A percentile compares a stretch with the other conserved stretches of the same genome.
Conservation (phyloP, 2,113 vertebrate genomes). For the Microcebus murinus region DNA sequence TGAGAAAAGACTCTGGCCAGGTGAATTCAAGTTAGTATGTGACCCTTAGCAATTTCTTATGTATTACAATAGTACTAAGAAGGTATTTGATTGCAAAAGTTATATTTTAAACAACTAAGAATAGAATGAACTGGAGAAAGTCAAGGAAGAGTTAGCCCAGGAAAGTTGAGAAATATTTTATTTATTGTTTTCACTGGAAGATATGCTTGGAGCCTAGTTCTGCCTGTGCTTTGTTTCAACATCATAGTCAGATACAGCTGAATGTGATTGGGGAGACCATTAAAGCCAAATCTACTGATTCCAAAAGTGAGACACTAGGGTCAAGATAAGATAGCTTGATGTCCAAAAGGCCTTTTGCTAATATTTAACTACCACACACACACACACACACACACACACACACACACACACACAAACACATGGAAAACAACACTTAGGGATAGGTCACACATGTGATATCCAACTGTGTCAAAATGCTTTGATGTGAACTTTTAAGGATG, state of each 20-base stretch:
- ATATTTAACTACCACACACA: background rate
- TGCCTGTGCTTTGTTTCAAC: background rate
- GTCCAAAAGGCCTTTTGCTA: background rate
- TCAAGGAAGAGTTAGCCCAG: background rate
- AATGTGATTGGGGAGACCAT: background rate
- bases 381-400: background rate
- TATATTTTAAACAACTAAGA: background rate
- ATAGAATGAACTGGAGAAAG: background rate
- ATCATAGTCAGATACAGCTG: background rate
- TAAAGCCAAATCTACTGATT: background rate
- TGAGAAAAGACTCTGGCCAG: background rate
- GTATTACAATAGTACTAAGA: background rate
- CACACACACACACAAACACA: background rate
- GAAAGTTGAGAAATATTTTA: background rate
- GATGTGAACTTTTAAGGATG: background rate
- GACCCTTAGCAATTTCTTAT: background rate
- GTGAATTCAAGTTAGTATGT: slow-evolving; percentile 12
- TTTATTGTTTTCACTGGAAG: background rate
- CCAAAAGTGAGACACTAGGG: background rate
- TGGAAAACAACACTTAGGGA: background rate
- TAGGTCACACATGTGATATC: background rate
- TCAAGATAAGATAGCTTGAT: background rate
- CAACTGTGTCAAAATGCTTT: background rate
- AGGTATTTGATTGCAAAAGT: background rate
- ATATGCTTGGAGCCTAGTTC: background rate